Evolutionary conservation across 2,113 vertebrate genomes (phyloP).

Genomic region (Daphoenositta chrysoptera): DNA sequence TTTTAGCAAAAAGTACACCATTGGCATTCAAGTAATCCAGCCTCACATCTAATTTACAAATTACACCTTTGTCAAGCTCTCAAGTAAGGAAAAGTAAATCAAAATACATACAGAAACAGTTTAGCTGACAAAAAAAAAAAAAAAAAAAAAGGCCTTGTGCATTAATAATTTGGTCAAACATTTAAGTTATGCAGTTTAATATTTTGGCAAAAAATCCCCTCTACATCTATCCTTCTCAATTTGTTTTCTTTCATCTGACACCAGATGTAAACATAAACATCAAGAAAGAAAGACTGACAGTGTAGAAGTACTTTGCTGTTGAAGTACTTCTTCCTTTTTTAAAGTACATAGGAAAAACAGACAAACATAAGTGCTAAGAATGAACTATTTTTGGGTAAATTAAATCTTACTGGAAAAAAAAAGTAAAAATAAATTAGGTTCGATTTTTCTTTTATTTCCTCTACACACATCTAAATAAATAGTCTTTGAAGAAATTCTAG

Average conservation of each 20-base stretch:
- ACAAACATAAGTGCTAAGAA: conserved; percentile 31
- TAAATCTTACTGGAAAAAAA: conserved; percentile 38
- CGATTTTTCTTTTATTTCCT: not conserved
- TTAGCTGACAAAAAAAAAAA: conserved; percentile 56
- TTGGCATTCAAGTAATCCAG: conserved; percentile 63
- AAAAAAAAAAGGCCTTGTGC: conserved; percentile 67
- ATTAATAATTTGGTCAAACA: conserved; percentile 74
- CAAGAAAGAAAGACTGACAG: conserved; percentile 48
- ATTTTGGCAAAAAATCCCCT: conserved; percentile 71
- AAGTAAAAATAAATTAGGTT: conserved; percentile 27
- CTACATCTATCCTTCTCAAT: not conserved
- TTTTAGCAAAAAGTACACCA: conserved; percentile 71
- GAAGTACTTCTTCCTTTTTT: not conserved
- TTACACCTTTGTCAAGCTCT: conserved; percentile 63
- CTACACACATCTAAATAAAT: conserved; percentile 47
- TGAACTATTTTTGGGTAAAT: conserved; percentile 66
- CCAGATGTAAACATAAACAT: conserved; percentile 49
- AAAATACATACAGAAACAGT: conserved; percentile 61
- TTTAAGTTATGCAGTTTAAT: conserved; percentile 60
- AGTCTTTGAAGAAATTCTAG: conserved; percentile 54
- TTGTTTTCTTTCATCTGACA: conserved; percentile 19
- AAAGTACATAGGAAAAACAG: conserved; percentile 36
- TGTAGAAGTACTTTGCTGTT: not conserved
- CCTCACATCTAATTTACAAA: conserved; percentile 61
- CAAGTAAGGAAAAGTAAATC: conserved; percentile 60